These are phyloP conservation scores for Conops quadrifasciatus DNA, from an alignment of 2,888 invertebrate genomes.

Conservation along the genomic window DNA sequence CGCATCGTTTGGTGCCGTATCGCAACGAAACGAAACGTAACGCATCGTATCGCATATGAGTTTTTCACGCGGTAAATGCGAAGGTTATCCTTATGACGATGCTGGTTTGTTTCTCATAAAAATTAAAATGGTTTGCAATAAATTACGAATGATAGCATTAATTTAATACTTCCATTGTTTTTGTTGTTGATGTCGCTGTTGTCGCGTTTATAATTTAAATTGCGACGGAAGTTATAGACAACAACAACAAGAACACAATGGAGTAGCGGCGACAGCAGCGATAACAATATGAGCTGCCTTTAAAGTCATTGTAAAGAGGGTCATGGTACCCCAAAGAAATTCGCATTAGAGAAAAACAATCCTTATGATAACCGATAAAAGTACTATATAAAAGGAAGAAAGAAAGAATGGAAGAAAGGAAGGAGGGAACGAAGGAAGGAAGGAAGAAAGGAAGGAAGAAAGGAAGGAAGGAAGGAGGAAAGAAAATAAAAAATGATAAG, in stretches of 20 bases:
- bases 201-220: conserved; percentile 31
- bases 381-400: too few species aligned
- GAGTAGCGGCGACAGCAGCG: neutral
- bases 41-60: neutral
- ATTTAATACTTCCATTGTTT: conserved; percentile 31
- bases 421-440: neutral
- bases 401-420: conserved; percentile 3
- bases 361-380: too few species aligned
- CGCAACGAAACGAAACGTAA: too few species aligned
- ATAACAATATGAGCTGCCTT: neutral
- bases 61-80: neutral
- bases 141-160: conserved; percentile 40
- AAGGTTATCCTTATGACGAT: neutral
- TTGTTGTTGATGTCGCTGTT: too few species aligned
- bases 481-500: too few species aligned
- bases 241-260: neutral
- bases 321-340: too few species aligned
- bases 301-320: neutral
- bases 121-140: conserved; percentile 42
- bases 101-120: conserved; percentile 39
- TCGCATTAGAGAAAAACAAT: too few species aligned
- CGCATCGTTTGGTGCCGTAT: too few species aligned
- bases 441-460: too few species aligned
- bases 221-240: conserved; percentile 24
- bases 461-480: neutral